Conservation (phyloP, 1,140 invertebrate genomes). For the Oreohelix idahoensis region DNA sequence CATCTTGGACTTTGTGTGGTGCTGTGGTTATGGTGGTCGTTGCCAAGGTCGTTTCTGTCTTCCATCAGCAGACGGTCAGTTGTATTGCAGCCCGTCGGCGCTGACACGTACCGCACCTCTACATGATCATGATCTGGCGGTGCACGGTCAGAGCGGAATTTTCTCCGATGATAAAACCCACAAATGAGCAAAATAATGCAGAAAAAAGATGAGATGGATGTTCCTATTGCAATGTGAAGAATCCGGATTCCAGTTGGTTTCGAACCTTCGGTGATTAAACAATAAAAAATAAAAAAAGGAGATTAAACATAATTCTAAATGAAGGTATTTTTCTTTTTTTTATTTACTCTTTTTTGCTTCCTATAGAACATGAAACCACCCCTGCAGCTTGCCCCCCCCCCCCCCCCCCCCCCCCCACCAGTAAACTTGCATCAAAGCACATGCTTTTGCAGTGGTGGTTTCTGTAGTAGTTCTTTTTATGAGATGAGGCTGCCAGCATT, state of each 20-base stretch:
- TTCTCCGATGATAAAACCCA: slow-evolving; percentile 62
- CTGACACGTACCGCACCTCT: slow-evolving; percentile 64
- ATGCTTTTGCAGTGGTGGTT: too few species aligned
- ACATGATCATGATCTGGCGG: slow-evolving; percentile 61
- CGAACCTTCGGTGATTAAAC: slow-evolving; percentile 52
- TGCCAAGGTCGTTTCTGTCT: slow-evolving; percentile 41
- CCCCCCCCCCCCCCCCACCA: too few species aligned
- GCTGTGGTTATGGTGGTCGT: slow-evolving; percentile 40
- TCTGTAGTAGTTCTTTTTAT: too few species aligned
- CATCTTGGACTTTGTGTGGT: slow-evolving; percentile 52
- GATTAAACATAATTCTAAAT: not conserved
- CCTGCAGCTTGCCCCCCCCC: too few species aligned
- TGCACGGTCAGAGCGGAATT: slow-evolving; percentile 54
- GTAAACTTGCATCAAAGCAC: too few species aligned
- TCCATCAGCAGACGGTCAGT: slow-evolving; percentile 61
- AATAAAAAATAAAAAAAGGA: not conserved
- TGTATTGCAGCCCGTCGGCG: slow-evolving; percentile 62
- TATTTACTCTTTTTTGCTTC: too few species aligned
- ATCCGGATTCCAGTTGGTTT: slow-evolving; percentile 55
- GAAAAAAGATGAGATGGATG: slow-evolving; percentile 65
- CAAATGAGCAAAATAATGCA: slow-evolving; percentile 64
- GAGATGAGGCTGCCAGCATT: too few species aligned
- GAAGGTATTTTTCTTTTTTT: not conserved
- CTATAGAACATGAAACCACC: too few species aligned
- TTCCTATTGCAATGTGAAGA: slow-evolving; percentile 65